Evolutionary conservation across 2,888 invertebrate genomes (phyloP), one percentile per base, ranked within the genome.

Genomic region (Halictus quadricinctus): DNA sequence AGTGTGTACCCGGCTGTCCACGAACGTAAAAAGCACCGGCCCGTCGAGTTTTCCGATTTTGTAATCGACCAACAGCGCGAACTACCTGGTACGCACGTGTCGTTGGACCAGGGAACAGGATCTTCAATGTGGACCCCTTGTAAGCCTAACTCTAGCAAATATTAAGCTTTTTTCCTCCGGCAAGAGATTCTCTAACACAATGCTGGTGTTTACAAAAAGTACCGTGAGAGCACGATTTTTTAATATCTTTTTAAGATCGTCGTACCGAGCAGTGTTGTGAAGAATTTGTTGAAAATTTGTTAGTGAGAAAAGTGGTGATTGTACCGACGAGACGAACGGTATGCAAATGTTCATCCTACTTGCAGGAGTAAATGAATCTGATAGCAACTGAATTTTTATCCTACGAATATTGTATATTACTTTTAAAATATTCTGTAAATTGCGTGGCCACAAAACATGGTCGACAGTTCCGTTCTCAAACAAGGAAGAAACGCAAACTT

Each of bases 11-110:
- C 72, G 66, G 41, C 69, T 78, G 60, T 48, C 78, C 36, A 25
- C 76, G 25, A 72, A 25, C 79, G 85, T 58, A 69, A 82, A 83
- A 77, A 73, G 12, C 79, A 70, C 36, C 54, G 36, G 18, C 21
- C 41, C 74, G 46, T 15, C 29, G 29, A 79, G 72, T 79, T 76
- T 76, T 41, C 66, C 36, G 50, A 79, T 84, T 76, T 79, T 25
- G 54, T 48, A 69, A 76, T 36, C 73, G 64, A 8, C 6, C 12
- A 75, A 60, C 43, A 48, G 25, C 72, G 75, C 36, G 12, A 18
- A 29, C 41, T 41, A 48, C 18, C 69, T 66, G 48, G 46, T 36
- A n/a, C 72, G 43, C 58, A 4, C 18, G 18, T 75, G 58, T 75
- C 18, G 29, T 8, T 21, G 13, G 13, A 46, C 21, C 64, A 7